Evolutionary conservation across 2,888 invertebrate genomes (phyloP), one percentile per base, ranked within the genome.

Genomic region (Altica lythri): DNA sequence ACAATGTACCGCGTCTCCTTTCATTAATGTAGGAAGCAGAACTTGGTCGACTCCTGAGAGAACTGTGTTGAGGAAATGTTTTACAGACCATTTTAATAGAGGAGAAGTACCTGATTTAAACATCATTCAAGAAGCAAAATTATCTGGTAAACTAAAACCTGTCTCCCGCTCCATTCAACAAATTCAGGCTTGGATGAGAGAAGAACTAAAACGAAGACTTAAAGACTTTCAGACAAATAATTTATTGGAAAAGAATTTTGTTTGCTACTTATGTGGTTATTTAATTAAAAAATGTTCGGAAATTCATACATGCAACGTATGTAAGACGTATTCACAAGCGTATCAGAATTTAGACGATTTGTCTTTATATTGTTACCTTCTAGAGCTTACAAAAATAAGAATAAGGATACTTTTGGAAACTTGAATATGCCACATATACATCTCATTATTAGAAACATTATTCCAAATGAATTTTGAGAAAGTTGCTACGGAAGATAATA

Each of bases 131-230:
- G 35, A 17, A 17, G 17, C 8, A 35, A 35, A 17, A 17, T 16
- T 35, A 17, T 17, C 16, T 17, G 17, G 16, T 35, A 17, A 17
- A 35, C 17, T 17, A 35, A 17, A 35, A 16, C 6, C 35, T 13
- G 4, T 35, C 13, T 35, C 35, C n/a, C 35, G 35, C 17, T 35
- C 35, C 9, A 17, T 35, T 16, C 16, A 17, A 35, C 35, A 16
- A 35, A 35, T 35, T 35, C 35, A 17, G 13, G 35, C 17, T 35
- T 35, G 35, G 35, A 16, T 35, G 8, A 35, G 35, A 35, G 35
- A 16, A 17, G 35, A 35, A 17, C 16, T 35, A 17, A 35, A 35
- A 35, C 35, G 17, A 35, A 17, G 17, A 17, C 17, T n/a, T 22
- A 22, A 8, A 22, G 13, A 12, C n/a, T 32, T 5, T 32, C 32